These are phyloP conservation scores for Bucco capensis DNA, from an alignment of 2,113 vertebrate genomes.

Conservation along the genomic window DNA sequence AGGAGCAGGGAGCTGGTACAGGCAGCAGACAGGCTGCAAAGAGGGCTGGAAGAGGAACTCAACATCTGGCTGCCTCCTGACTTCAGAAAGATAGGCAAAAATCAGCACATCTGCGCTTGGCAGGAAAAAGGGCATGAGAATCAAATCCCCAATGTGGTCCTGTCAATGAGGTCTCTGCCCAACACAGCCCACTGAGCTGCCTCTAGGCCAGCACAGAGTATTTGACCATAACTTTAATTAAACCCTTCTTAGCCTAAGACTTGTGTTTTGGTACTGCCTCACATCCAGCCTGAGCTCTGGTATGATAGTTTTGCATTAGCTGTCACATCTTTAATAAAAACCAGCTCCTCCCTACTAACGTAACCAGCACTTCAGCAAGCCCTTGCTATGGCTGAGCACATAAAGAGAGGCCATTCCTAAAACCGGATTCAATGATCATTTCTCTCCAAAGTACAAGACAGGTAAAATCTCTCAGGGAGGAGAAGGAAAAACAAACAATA, in stretches of 20 bases:
- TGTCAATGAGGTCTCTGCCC: too few relatives aligned
- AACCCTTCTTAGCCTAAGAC: neutral
- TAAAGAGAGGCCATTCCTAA: neutral
- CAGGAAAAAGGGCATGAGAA: neutral
- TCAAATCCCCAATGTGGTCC: neutral
- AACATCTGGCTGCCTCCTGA: neutral
- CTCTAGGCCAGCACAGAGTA: neutral
- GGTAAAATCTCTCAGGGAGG: neutral
- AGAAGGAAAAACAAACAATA: neutral
- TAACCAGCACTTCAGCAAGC: neutral
- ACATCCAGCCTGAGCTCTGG: neutral
- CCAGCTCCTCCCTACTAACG: neutral
- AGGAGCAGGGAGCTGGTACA: neutral
- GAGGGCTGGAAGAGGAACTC: neutral
- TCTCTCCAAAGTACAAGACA: neutral
- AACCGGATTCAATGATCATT: neutral
- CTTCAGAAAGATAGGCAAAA: neutral
- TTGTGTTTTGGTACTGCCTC: neutral
- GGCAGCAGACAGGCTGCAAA: neutral
- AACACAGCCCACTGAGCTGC: neutral
- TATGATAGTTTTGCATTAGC: neutral
- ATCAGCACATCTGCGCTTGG: neutral
- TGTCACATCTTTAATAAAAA: neutral
- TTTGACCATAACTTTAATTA: neutral
- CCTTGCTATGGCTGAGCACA: rapidly evolving